Evolutionary conservation across 2,113 vertebrate genomes (phyloP), one percentile per base, ranked within the genome.

Genomic region (Ranitomeya variabilis): DNA sequence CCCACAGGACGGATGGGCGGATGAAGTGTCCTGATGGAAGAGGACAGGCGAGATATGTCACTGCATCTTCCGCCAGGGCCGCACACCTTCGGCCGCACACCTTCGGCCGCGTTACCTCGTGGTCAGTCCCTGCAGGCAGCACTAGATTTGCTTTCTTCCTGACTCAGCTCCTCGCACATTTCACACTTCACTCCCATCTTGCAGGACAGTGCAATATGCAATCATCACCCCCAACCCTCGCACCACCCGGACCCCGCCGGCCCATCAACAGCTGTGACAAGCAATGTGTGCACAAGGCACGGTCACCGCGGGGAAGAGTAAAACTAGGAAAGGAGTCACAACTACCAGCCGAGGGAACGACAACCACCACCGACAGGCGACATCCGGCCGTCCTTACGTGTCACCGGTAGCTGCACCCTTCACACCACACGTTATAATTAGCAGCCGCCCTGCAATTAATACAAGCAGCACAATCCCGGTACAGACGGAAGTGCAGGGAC

Each of bases 81-180:
- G 52, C 80, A 21, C 37, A 7, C 60, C 31, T 82, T 66, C 26
- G 60, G n/a, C n/a, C n/a, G n/a, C n/a, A 21, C 37, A 7, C 60
- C 14, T 16, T 59, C 54, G 26, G n/a, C 31, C 13, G 16, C 26
- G 80, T 82, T 51, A 82, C 80, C 6, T 66, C 80, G 64, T 31
- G 16, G 80, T 18, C 18, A 12, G 57, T 64, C 64, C 80, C 80
- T 64, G 26, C 4, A 87, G 19, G 45, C 21, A 66, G 51, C 82
- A 81, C 13, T 89, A 74, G 8, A 90, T 88, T 14, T 62, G 26
- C 55, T 85, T 76, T 82, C 71, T 79, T 76, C 76, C 12, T 55
- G 55, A 64, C 77, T 86, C 21, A 87, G 83, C 26, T 55, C 93
- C 96, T 69, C 8, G 69, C 67, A 52, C 73, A 52, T 45, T 15